These are phyloP conservation scores for Oscheius sp. DNA, from an alignment of 2,888 invertebrate genomes.

Conservation along the genomic window DNA sequence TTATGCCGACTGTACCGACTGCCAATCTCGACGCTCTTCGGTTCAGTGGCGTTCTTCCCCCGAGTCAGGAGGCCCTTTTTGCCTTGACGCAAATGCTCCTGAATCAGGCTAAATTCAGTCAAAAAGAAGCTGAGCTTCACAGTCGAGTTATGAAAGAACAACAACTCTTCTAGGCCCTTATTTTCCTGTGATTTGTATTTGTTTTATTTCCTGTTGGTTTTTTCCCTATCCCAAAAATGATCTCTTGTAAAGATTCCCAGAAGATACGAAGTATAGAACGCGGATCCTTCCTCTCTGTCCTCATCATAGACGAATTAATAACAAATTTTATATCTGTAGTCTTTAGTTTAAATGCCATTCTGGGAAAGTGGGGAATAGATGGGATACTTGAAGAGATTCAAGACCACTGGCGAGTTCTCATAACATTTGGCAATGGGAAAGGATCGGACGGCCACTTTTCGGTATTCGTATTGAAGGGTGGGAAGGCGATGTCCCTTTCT, in stretches of 20 bases:
- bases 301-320: too few relatives aligned
- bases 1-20: not conserved
- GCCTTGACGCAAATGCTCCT: constrained; percentile 45
- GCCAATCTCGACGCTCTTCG: constrained; percentile 46
- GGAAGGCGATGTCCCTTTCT: too few relatives aligned
- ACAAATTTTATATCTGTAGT: too few relatives aligned
- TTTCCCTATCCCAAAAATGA: not conserved
- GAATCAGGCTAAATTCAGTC: constrained; percentile 23
- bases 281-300: not conserved
- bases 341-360: too few relatives aligned
- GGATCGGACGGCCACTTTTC: too few relatives aligned
- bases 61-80: constrained; percentile 46
- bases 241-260: not conserved
- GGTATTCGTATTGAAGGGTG: too few relatives aligned
- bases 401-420: too few relatives aligned
- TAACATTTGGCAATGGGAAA: too few relatives aligned
- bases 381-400: too few relatives aligned
- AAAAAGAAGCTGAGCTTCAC: constrained; percentile 18
- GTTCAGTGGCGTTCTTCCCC: constrained; percentile 45
- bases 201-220: not conserved
- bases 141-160: constrained; percentile 18
- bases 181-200: not conserved
- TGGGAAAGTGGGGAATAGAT: too few relatives aligned
- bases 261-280: constrained; percentile 28
- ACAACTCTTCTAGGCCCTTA: constrained; percentile 7